These are phyloP conservation scores for Microplitis manilae DNA, from an alignment of 2,888 invertebrate genomes.

Conservation along the genomic window DNA sequence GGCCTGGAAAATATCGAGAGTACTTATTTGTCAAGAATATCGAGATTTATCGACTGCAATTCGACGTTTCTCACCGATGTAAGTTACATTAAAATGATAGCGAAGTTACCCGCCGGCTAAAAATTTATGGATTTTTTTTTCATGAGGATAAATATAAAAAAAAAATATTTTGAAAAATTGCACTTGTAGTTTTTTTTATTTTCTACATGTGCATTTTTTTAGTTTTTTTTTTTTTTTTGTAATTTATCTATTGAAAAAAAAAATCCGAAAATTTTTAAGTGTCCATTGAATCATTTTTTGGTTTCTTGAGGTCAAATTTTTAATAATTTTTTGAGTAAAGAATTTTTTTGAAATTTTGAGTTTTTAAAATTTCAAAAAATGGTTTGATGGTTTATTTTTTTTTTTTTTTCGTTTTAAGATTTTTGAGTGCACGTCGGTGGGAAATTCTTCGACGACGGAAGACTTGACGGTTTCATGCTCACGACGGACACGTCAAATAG, in stretches of 20 bases:
- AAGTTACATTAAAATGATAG: constrained; percentile 15
- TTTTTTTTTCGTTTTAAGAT: constrained; percentile 47
- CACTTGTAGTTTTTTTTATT: too few species aligned
- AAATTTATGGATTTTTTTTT: not conserved
- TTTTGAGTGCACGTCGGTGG: constrained; percentile 56
- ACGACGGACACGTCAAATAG: constrained; percentile 47
- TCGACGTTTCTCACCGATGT: constrained; percentile 50
- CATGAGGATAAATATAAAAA: not conserved
- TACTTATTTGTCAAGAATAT: constrained; percentile 58
- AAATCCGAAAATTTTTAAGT: too few species aligned
- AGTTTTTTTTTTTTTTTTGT: too few species aligned
- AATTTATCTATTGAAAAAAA: too few species aligned
- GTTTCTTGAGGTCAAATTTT: too few species aligned
- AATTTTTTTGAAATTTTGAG: not conserved
- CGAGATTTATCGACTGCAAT: constrained; percentile 57
- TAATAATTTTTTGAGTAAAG: too few species aligned
- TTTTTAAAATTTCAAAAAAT: not conserved
- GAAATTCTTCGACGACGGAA: constrained; percentile 46
- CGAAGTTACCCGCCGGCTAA: not conserved
- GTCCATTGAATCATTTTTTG: too few species aligned
- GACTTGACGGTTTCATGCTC: constrained; percentile 57
- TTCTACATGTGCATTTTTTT: too few species aligned
- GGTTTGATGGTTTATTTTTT: not conserved
- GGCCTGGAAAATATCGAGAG: constrained; percentile 61
- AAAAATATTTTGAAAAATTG: too few species aligned